A percentile compares a stretch with the other conserved stretches of the same genome.
phyloP scores from a whole-genome alignment of 2,113 vertebrate genomes.

The Xerus inauris region DNA sequence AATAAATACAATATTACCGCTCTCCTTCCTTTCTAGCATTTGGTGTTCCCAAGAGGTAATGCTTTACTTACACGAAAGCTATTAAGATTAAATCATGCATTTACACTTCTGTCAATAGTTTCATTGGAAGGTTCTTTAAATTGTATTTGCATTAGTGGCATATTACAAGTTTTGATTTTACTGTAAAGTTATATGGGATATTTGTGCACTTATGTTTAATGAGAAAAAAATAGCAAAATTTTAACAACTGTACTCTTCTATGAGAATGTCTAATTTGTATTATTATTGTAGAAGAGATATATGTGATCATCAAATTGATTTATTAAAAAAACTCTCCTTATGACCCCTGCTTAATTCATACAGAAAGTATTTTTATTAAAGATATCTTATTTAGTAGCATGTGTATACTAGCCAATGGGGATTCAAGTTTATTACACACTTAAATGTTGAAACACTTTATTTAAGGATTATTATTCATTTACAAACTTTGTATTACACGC shows the following conservation, averaged over 20 bases:
- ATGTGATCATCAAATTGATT: not conserved
- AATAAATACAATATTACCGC: slow-evolving; percentile 14
- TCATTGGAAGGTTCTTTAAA: slow-evolving; percentile 70
- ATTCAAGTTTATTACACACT: slow-evolving; percentile 14
- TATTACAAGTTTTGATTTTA: slow-evolving; percentile 68
- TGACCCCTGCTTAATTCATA: not conserved
- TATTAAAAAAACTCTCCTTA: not conserved
- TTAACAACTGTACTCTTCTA: not conserved
- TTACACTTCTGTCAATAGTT: slow-evolving; percentile 65
- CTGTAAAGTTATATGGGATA: slow-evolving; percentile 33
- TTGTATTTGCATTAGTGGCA: slow-evolving; percentile 37
- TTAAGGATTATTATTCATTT: slow-evolving; percentile 63
- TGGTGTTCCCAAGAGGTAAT: slow-evolving; percentile 55
- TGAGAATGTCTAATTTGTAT: not conserved
- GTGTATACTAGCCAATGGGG: not conserved
- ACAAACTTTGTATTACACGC: not conserved
- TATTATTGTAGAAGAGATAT: not conserved
- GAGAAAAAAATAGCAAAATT: slow-evolving; percentile 39
- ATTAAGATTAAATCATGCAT: slow-evolving; percentile 67
- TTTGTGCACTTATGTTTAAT: not conserved
- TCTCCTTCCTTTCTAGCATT: slow-evolving; percentile 46
- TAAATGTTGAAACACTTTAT: slow-evolving; percentile 34
- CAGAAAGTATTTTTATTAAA: not conserved
- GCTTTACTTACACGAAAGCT: slow-evolving; percentile 55
- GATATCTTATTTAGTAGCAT: not conserved